phyloP scores from a whole-genome alignment of 2,888 invertebrate genomes.

The Nebria brevicollis region DNA sequence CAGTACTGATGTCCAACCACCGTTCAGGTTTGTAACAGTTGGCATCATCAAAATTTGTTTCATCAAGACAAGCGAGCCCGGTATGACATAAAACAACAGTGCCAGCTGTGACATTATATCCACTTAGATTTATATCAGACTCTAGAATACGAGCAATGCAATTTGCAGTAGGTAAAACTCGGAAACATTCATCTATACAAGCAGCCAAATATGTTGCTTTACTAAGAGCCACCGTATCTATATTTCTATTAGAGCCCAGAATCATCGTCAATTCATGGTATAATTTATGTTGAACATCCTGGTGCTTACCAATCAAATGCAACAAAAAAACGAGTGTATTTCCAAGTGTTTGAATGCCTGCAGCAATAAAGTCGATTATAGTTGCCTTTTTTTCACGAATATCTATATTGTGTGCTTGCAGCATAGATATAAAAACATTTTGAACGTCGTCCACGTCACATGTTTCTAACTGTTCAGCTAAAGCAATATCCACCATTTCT shows the following conservation, averaged over 20 bases:
- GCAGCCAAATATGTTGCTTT: slow-evolving; percentile 81
- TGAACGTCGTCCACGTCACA: slow-evolving; percentile 70
- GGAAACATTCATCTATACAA: slow-evolving; percentile 80
- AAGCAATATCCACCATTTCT: slow-evolving; percentile 78
- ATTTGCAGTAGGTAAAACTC: slow-evolving; percentile 80
- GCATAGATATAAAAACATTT: slow-evolving; percentile 79
- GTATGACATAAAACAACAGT: slow-evolving; percentile 84
- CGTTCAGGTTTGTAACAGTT: slow-evolving; percentile 79
- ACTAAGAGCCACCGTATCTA: slow-evolving; percentile 62
- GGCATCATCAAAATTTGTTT: slow-evolving; percentile 79
- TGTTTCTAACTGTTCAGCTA: slow-evolving; percentile 67
- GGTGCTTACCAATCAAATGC: slow-evolving; percentile 76
- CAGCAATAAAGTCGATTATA: slow-evolving; percentile 86
- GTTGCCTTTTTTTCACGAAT: slow-evolving; percentile 85
- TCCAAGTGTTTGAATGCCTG: slow-evolving; percentile 88
- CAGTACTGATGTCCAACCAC: slow-evolving; percentile 71
- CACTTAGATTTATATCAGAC: slow-evolving; percentile 73
- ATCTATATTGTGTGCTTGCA: slow-evolving; percentile 77
- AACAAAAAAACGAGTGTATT: slow-evolving; percentile 84
- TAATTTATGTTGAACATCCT: slow-evolving; percentile 73
- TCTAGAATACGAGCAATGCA: slow-evolving; percentile 82
- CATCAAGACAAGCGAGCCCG: slow-evolving; percentile 81
- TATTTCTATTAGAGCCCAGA: slow-evolving; percentile 57
- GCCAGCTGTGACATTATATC: slow-evolving; percentile 77
- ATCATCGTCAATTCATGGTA: slow-evolving; percentile 70